A percentile compares a stretch with the other conserved stretches of the same genome.
These are phyloP conservation scores for Zaprionus taronus DNA, from an alignment of 1,140 invertebrate species.

Conservation along the genomic window DNA sequence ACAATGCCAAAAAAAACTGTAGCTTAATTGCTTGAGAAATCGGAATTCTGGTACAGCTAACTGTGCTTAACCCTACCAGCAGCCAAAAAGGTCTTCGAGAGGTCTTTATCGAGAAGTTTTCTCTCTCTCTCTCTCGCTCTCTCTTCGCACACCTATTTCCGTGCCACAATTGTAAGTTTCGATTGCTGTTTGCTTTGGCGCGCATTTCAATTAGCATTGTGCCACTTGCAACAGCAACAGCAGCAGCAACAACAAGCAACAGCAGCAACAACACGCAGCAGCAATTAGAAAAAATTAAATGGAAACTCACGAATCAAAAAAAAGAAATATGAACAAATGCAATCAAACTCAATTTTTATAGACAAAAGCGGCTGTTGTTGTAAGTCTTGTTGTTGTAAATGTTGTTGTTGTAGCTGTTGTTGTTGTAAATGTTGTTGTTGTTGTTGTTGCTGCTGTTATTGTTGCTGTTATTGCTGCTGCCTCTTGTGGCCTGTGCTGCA, in stretches of 20 bases:
- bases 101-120: constrained; percentile 23
- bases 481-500: constrained; percentile 17
- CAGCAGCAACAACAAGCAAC: constrained; percentile 28
- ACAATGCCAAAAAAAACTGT: constrained; percentile 14
- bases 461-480: constrained; percentile 4
- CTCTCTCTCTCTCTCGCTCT: constrained; percentile 7
- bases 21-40: constrained; percentile 36
- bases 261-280: constrained; percentile 1
- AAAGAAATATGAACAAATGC: constrained; percentile 22
- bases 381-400: background rate
- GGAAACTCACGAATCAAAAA: constrained; percentile 35
- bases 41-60: constrained; percentile 32
- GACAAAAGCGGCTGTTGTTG: constrained; percentile 26
- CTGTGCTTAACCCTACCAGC: constrained; percentile 18
- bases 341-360: constrained; percentile 44
- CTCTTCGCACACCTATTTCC: constrained; percentile 8
- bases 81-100: background rate
- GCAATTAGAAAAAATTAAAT: constrained; percentile 44
- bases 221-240: constrained; percentile 57
- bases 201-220: constrained; percentile 72
- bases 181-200: constrained; percentile 34
- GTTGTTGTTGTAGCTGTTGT: background rate
- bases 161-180: constrained; percentile 27
- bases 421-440: background rate
- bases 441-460: background rate